phyloP scores from a whole-genome alignment of 2,113 vertebrate species.

The Strix uralensis region DNA sequence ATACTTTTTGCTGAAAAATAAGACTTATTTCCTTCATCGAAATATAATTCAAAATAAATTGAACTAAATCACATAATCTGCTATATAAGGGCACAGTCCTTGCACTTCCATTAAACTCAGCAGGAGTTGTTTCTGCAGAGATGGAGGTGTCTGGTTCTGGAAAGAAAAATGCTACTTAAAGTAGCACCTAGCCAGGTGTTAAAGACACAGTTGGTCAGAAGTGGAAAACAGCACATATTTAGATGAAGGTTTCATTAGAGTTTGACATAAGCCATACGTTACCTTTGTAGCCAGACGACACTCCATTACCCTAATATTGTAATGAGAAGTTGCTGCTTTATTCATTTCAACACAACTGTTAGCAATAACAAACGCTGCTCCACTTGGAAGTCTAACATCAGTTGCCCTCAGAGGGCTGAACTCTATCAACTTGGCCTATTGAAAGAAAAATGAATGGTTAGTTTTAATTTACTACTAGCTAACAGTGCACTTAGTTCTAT shows the following conservation, averaged over 20 bases:
- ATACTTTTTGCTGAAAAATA: constrained; percentile 2
- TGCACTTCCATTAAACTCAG: neutral
- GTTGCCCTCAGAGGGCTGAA: constrained; percentile 91
- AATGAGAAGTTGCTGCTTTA: constrained; percentile 95
- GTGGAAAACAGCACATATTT: constrained; percentile 32
- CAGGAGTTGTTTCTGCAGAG: neutral
- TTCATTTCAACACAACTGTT: constrained; percentile 97
- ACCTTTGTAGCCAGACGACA: constrained; percentile 95
- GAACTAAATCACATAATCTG: neutral
- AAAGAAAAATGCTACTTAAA: constrained; percentile 48
- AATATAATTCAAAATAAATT: neutral
- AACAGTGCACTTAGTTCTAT: constrained; percentile 45
- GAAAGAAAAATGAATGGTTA: constrained; percentile 57
- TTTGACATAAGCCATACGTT: constrained; percentile 66
- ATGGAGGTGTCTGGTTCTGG: constrained; percentile 4
- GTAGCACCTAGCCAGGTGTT: constrained; percentile 64
- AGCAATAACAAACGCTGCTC: constrained; percentile 93
- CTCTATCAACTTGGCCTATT: constrained; percentile 95
- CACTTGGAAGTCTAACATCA: constrained; percentile 88
- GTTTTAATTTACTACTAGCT: constrained; percentile 47
- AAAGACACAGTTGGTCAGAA: constrained; percentile 3
- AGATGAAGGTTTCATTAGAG: constrained; percentile 50
- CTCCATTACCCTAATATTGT: constrained; percentile 93
- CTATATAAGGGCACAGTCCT: constrained; percentile 9
- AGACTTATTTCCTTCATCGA: neutral